Base-by-base conservation (phyloP, 1,140 invertebrate species). In the Alviniconcha marisindica region DNA sequence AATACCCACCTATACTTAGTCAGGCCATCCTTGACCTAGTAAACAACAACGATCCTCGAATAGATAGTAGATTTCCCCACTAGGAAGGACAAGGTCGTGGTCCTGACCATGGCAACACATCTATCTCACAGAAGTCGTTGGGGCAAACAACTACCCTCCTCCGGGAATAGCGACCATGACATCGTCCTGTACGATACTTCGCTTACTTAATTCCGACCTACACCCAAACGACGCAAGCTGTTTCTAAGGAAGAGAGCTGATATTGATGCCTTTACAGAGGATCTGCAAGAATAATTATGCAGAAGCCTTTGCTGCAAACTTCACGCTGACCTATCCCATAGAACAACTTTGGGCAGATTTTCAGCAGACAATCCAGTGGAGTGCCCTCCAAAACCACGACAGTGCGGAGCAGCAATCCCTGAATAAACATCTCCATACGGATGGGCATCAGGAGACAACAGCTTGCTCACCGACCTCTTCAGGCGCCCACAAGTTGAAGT, bases 81-180 rank as follows among this genome's bases (percentile, higher is more conserved):
- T 21, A 14, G 71, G 36, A 21, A 24, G 21, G 42, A 74, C 0
- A 74, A 74, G 12, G 36, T 31, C 71, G n/a, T 74, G 12, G 71
- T 10, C 71, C 21, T 31, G 28, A 21, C 36, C 7, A 18, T 74
- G 12, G 12, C 71, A n/a, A 31, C 36, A 7, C 71, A 74, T 33
- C 71, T 33, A 15, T 15, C 12, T 21, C 31, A n/a, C 33, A 74
- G 24, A 21, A n/a, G n/a, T n/a, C 12, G 5, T 10, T 10, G 71
- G n/a, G 28, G 71, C n/a, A 74, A 74, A 36, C 12, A 24, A 24
- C 42, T 71, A 7, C 71, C 71, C 18, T n/a, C n/a, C 18, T 31
- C 36, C 5, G 71, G 71, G 24, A 74, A 74, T n/a, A 74, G 71
- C 31, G 71, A 74, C 71, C 71, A 74, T n/a, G 71, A 31, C n/a